A percentile compares a stretch with the other conserved stretches of the same genome.
These are phyloP conservation scores for Apamea epomidion DNA, from an alignment of 2,888 invertebrate species.

Conservation along the genomic window DNA sequence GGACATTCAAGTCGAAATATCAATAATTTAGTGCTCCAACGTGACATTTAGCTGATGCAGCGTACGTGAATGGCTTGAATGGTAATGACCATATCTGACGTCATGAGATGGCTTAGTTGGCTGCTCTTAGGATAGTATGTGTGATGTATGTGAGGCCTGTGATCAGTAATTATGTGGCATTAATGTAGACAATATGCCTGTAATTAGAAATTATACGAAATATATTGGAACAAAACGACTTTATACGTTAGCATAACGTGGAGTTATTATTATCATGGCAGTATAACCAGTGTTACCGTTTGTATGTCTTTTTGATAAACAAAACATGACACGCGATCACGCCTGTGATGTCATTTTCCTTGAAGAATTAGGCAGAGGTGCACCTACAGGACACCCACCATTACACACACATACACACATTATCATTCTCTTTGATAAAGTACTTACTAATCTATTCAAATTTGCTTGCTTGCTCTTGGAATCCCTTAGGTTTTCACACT, in stretches of 20 bases:
- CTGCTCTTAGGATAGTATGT: constrained; percentile 5
- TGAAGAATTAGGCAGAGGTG: not conserved
- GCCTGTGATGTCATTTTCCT: too few relatives aligned
- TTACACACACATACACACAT: not conserved
- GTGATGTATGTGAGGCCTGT: constrained; percentile 5
- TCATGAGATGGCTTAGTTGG: constrained; percentile 33
- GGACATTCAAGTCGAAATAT: constrained; percentile 23
- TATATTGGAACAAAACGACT: not conserved
- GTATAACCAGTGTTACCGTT: too few relatives aligned
- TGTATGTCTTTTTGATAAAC: not conserved
- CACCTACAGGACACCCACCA: not conserved
- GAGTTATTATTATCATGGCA: not conserved
- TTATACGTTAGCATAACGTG: not conserved
- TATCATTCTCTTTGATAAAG: not conserved
- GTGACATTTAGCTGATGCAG: constrained; percentile 50
- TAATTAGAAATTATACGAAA: not conserved
- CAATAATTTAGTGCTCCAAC: constrained; percentile 39
- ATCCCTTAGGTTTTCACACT: not conserved
- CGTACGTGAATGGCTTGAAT: constrained; percentile 42
- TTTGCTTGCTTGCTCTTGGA: not conserved
- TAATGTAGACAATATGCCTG: not conserved
- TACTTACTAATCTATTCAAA: not conserved
- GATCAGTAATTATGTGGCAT: constrained; percentile 3
- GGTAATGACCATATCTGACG: constrained; percentile 47
- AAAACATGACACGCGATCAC: too few relatives aligned